Percentiles rank a stretch among this genome's conserved stretches.
Conservation (phyloP, 2,113 vertebrate genomes). For the zebrafish (Danio rerio) region GRCz12tu NC_133190.1:1637001-1637500, state of each 20-base stretch:
- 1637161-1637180: conserved; percentile 76
- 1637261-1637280: conserved; percentile 75
- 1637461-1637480: conserved; percentile 96
- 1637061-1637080: conserved; percentile 80
- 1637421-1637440: conserved; percentile 97
- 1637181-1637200: conserved; percentile 81
- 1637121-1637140: conserved; percentile 89
- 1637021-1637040: conserved; percentile 58
- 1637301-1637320: conserved; percentile 82
- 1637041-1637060: conserved; percentile 81
- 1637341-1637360: conserved; percentile 81
- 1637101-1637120: conserved; percentile 21
- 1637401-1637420: conserved; percentile 99
- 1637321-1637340: conserved; percentile 85
- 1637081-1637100: conserved; percentile 68
- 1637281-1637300: conserved; percentile 88
- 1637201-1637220: conserved; percentile 56
- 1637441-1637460: conserved; percentile 96
- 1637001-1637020: conserved; percentile 70
- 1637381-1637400: conserved; percentile 81
- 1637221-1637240: conserved; percentile 70
- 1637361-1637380: conserved; percentile 76
- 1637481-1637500: conserved; percentile 97
- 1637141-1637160: conserved; percentile 79
- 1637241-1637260: conserved; percentile 80